phyloP scores from a whole-genome alignment of 1,140 invertebrate genomes.

The Lysiphlebus fabarum region DNA sequence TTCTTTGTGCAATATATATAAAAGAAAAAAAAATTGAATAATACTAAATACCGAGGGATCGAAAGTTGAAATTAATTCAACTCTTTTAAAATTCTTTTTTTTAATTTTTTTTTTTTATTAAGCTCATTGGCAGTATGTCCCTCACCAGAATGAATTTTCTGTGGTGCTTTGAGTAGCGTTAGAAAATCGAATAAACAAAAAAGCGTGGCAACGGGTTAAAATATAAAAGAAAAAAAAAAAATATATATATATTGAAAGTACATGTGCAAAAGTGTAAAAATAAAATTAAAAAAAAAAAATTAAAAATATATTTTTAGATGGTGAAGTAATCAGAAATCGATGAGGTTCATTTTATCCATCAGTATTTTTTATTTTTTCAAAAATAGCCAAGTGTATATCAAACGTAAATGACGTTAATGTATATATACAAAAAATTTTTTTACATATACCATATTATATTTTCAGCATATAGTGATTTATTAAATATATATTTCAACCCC shows the following conservation, averaged over 20 bases:
- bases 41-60: too few relatives aligned
- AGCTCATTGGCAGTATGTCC: neutral
- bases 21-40: too few relatives aligned
- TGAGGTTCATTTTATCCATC: constrained; percentile 25
- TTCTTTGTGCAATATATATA: too few relatives aligned
- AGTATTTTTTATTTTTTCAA: neutral
- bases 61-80: neutral
- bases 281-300: neutral
- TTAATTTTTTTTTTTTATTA: neutral
- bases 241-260: too few relatives aligned
- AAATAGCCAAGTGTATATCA: constrained; percentile 9
- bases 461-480: too few relatives aligned
- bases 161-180: constrained; percentile 5
- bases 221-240: too few relatives aligned
- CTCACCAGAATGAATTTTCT: constrained; percentile 1
- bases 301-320: constrained; percentile 10
- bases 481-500: too few relatives aligned
- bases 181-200: constrained; percentile 7
- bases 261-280: too few relatives aligned
- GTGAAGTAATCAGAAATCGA: constrained; percentile 27
- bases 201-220: neutral
- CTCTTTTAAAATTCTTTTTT: constrained; percentile 12
- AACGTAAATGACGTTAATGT: neutral
- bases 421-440: too few relatives aligned
- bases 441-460: too few relatives aligned